A percentile compares a stretch with the other conserved stretches of the same genome.
phyloP scores from a whole-genome alignment of 2,113 vertebrate species.

The Phasianus colchicus region DNA sequence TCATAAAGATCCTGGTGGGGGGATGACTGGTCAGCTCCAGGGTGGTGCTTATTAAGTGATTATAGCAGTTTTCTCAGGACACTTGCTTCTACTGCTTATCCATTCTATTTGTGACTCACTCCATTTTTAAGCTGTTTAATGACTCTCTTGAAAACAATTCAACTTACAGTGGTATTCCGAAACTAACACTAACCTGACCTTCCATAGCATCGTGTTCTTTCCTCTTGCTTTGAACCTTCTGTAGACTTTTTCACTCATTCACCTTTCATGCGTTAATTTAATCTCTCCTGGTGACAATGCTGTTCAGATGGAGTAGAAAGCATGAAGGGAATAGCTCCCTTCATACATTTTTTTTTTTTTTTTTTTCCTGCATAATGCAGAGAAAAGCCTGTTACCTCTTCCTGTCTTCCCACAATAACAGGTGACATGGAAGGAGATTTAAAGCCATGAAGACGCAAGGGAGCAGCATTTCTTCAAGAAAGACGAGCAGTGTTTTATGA shows the following conservation, averaged over 20 bases:
- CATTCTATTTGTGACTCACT: background rate
- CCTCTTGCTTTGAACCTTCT: background rate
- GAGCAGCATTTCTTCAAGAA: background rate
- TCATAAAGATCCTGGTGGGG: background rate
- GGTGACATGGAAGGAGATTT: constrained; percentile 4
- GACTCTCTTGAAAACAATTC: background rate
- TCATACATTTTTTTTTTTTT: constrained; percentile 38
- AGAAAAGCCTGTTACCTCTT: background rate
- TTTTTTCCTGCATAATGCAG: constrained; percentile 1
- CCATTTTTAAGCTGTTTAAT: background rate
- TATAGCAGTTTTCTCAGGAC: background rate
- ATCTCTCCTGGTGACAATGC: background rate
- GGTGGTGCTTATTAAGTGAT: background rate
- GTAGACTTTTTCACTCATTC: background rate
- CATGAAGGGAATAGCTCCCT: background rate
- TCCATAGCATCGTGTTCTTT: background rate
- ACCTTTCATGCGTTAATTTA: background rate
- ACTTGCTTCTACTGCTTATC: background rate
- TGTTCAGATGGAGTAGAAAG: background rate
- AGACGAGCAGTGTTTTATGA: background rate
- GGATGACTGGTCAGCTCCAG: background rate
- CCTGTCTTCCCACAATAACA: background rate
- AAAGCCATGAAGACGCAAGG: background rate
- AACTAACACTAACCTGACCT: background rate
- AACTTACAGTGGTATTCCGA: background rate